These are phyloP conservation scores for Hyles lineata DNA, from an alignment of 2,888 invertebrate genomes.

Conservation along the genomic window DNA sequence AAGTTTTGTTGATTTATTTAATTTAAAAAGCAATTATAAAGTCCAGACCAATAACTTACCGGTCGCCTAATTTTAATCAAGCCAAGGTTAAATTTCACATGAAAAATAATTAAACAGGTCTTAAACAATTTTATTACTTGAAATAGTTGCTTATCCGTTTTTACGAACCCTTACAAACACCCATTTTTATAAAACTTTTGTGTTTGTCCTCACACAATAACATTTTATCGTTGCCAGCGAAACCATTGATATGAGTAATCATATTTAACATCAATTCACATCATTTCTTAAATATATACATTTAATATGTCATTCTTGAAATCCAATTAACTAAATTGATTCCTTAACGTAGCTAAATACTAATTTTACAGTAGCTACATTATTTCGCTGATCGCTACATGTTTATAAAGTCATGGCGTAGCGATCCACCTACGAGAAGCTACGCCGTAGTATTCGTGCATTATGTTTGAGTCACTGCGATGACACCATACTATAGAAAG, in stretches of 20 bases:
- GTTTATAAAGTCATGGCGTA: neutral
- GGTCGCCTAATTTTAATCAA: neutral
- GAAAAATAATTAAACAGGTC: neutral
- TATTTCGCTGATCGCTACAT: neutral
- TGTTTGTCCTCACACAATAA: too few species aligned
- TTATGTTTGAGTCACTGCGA: neutral
- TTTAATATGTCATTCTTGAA: too few species aligned
- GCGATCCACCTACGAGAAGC: neutral
- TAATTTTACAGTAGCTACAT: neutral
- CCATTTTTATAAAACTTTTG: too few species aligned
- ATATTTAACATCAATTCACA: too few species aligned
- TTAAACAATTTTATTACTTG: neutral
- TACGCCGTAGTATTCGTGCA: conserved; percentile 11
- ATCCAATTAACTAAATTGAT: too few species aligned
- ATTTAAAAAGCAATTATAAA: too few species aligned
- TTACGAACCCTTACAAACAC: too few species aligned
- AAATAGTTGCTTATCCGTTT: neutral
- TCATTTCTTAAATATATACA: too few species aligned
- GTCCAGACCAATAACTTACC: neutral
- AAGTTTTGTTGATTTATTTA: too few species aligned
- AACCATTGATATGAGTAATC: too few species aligned
- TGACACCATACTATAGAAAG: neutral
- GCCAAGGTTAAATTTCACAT: neutral
- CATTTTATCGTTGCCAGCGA: too few species aligned
- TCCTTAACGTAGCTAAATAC: conserved; percentile 10